These are phyloP conservation scores for Neocrepidodera transversa DNA, from an alignment of 2,888 invertebrate species.

Conservation along the genomic window DNA sequence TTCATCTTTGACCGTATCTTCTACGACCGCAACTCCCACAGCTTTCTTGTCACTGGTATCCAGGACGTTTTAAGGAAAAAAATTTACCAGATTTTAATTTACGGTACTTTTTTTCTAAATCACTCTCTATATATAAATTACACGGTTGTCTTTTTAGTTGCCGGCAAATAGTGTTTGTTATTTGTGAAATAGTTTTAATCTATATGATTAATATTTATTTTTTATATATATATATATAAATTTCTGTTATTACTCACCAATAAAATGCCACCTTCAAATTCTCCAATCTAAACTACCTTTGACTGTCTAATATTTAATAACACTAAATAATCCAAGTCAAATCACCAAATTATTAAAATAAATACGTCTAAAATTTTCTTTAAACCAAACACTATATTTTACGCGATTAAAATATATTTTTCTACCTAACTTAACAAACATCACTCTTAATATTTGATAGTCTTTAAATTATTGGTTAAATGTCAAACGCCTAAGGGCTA, in stretches of 20 bases:
- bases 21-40: too few relatives aligned
- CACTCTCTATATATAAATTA: too few relatives aligned
- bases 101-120: too few relatives aligned
- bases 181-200: too few relatives aligned
- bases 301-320: not conserved
- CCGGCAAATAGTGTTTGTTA: too few relatives aligned
- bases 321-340: not conserved
- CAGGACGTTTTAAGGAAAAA: too few relatives aligned
- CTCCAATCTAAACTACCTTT: not conserved
- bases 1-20: too few relatives aligned
- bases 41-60: too few relatives aligned
- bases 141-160: too few relatives aligned
- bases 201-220: too few relatives aligned
- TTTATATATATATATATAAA: too few relatives aligned
- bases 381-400: slow-evolving; percentile 1
- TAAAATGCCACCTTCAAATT: not conserved
- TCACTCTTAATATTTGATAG: slow-evolving; percentile 15
- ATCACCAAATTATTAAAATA: not conserved
- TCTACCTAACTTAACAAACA: not conserved
- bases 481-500: slow-evolving; percentile 33
- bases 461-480: slow-evolving; percentile 28
- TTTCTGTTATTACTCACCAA: not conserved
- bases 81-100: too few relatives aligned
- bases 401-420: not conserved
- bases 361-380: not conserved